phyloP scores from a whole-genome alignment of 2,888 invertebrate species.

The Drosophila robusta region DNA sequence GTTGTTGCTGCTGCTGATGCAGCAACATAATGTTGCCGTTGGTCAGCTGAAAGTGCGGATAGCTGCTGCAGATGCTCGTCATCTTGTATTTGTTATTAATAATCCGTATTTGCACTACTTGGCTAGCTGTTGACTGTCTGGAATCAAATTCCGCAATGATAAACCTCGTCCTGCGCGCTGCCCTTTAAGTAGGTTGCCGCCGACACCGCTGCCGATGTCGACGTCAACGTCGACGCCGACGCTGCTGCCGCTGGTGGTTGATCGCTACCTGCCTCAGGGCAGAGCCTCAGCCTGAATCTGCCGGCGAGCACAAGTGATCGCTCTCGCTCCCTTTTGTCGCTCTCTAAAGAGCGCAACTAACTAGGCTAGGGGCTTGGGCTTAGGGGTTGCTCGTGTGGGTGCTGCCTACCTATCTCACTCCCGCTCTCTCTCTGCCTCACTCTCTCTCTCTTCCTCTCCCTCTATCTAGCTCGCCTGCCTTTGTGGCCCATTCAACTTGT shows the following conservation, averaged over 20 bases:
- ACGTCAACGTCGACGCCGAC: slow-evolving; percentile 18
- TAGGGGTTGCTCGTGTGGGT: slow-evolving; percentile 68
- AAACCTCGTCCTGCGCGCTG: slow-evolving; percentile 85
- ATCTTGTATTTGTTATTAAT: slow-evolving; percentile 48
- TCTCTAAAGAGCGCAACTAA: background rate
- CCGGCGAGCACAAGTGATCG: slow-evolving; percentile 55
- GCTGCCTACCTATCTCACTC: slow-evolving; percentile 17
- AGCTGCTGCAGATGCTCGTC: slow-evolving; percentile 80
- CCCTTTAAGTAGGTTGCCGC: slow-evolving; percentile 82
- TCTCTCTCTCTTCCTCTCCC: slow-evolving; percentile 1
- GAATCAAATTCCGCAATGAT: slow-evolving; percentile 87
- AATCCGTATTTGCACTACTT: slow-evolving; percentile 46
- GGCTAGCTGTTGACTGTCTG: slow-evolving; percentile 82
- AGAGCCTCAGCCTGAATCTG: slow-evolving; percentile 3
- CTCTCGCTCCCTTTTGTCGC: background rate
- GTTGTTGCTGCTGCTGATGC: slow-evolving; percentile 70
- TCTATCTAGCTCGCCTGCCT: background rate
- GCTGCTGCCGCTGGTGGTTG: slow-evolving; percentile 19
- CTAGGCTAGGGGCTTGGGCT: slow-evolving; percentile 29
- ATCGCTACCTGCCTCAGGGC: slow-evolving; percentile 55
- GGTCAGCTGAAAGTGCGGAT: slow-evolving; percentile 76
- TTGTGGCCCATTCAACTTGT: slow-evolving; percentile 50
- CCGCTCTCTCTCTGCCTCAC: slow-evolving; percentile 6
- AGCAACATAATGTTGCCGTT: slow-evolving; percentile 75
- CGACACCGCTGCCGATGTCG: slow-evolving; percentile 18